These are phyloP conservation scores for Nephrotoma flavescens DNA, from an alignment of 2,888 invertebrate genomes.

Conservation along the genomic window DNA sequence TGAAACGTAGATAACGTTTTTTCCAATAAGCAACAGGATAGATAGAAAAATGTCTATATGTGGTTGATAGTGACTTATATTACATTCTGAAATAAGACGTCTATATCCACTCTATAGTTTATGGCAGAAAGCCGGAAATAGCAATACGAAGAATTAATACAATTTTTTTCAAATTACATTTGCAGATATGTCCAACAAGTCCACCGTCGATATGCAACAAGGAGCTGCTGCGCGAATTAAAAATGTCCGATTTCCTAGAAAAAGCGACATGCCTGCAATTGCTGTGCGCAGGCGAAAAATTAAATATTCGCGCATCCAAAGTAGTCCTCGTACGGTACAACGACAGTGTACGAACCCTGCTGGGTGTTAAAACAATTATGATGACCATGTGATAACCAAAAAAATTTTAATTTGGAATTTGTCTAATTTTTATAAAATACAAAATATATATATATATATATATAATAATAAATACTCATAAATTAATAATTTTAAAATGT, in stretches of 20 bases:
- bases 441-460: not conserved
- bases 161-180: not conserved
- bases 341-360: constrained; percentile 64
- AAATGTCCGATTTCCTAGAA: constrained; percentile 66
- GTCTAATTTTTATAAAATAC: not conserved
- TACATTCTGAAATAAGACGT: no score
- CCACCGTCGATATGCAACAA: constrained; percentile 20
- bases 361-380: constrained; percentile 64
- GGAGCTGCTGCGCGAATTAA: constrained; percentile 47
- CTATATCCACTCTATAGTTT: no score
- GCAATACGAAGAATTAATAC: no score
- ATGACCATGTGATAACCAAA: constrained; percentile 41
- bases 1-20: no score
- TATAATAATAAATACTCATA: not conserved
- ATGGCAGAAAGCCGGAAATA: no score
- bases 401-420: not conserved
- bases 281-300: constrained; percentile 60
- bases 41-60: no score
- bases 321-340: constrained; percentile 72
- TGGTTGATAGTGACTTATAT: no score
- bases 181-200: constrained; percentile 28
- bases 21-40: no score
- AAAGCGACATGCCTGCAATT: constrained; percentile 67
- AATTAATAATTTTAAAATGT: not conserved
- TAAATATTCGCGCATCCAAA: constrained; percentile 66